These are phyloP conservation scores for Plectus sambesii DNA, from an alignment of 1,140 invertebrate genomes.

Conservation along the genomic window DNA sequence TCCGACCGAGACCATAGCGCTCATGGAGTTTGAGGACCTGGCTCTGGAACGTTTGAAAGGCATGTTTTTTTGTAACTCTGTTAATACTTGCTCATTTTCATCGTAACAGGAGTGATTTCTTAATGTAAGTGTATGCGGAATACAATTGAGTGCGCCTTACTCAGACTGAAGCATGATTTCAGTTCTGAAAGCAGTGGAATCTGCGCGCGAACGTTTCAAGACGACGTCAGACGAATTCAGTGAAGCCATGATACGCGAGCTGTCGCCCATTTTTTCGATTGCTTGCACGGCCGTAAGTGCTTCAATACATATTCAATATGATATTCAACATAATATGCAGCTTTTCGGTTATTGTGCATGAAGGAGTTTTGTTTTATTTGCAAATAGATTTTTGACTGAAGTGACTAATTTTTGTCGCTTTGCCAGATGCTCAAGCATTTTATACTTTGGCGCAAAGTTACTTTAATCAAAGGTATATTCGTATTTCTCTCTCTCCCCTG, in stretches of 20 bases:
- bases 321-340: too few relatives aligned
- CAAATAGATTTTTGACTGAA: too few relatives aligned
- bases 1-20: slow-evolving; percentile 60
- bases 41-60: slow-evolving; percentile 69
- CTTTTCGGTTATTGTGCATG: too few relatives aligned
- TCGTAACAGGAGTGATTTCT: slow-evolving; percentile 5
- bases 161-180: slow-evolving; percentile 31
- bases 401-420: too few relatives aligned
- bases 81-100: slow-evolving; percentile 13
- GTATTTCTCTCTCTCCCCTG: too few relatives aligned
- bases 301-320: too few relatives aligned
- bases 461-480: too few relatives aligned
- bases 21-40: slow-evolving; percentile 74
- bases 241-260: slow-evolving; percentile 56
- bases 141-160: not conserved
- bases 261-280: too few relatives aligned
- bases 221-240: slow-evolving; percentile 62
- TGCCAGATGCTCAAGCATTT: too few relatives aligned
- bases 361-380: too few relatives aligned
- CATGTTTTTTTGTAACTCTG: slow-evolving; percentile 35
- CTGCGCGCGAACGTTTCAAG: slow-evolving; percentile 57
- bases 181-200: slow-evolving; percentile 63
- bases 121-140: slow-evolving; percentile 7
- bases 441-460: too few relatives aligned
- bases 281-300: too few relatives aligned